Evolutionary conservation across 2,888 invertebrate genomes (phyloP).

Genomic region (Saturnia pavonia): DNA sequence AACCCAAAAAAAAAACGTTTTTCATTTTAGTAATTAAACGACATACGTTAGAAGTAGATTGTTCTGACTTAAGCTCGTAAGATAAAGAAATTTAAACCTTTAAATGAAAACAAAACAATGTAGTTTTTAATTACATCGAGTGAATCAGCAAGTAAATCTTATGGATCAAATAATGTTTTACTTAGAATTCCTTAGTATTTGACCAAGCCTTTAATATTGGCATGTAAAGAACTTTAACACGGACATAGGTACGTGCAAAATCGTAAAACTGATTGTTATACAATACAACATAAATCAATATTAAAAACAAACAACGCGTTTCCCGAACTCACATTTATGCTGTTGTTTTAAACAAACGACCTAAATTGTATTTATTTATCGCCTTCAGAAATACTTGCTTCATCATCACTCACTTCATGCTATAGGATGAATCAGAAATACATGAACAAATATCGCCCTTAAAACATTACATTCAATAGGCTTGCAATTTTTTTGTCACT

Average conservation of each 20-base stretch:
- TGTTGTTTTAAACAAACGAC: background rate
- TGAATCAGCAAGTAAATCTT: slow-evolving; percentile 1
- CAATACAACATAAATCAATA: slow-evolving; percentile 21
- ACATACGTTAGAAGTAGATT: background rate
- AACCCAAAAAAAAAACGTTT: background rate
- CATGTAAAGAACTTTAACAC: background rate
- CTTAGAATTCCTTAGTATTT: background rate
- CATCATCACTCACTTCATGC: background rate
- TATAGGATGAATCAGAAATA: background rate
- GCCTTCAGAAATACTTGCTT: background rate
- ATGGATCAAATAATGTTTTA: background rate
- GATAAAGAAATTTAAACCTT: background rate
- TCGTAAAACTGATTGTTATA: slow-evolving; percentile 20
- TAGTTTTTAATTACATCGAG: background rate
- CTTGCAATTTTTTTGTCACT: too few species aligned
- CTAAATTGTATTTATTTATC: background rate
- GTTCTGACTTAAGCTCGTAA: background rate
- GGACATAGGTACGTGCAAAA: background rate
- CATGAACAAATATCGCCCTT: too few species aligned
- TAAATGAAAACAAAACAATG: background rate
- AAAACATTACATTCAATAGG: too few species aligned
- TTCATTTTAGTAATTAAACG: background rate
- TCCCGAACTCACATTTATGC: slow-evolving; percentile 11
- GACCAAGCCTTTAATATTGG: background rate
- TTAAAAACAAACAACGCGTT: slow-evolving; percentile 17